These are phyloP conservation scores for Allolobophora icterica DNA, from an alignment of 2,888 invertebrate species.

Conservation along the genomic window DNA sequence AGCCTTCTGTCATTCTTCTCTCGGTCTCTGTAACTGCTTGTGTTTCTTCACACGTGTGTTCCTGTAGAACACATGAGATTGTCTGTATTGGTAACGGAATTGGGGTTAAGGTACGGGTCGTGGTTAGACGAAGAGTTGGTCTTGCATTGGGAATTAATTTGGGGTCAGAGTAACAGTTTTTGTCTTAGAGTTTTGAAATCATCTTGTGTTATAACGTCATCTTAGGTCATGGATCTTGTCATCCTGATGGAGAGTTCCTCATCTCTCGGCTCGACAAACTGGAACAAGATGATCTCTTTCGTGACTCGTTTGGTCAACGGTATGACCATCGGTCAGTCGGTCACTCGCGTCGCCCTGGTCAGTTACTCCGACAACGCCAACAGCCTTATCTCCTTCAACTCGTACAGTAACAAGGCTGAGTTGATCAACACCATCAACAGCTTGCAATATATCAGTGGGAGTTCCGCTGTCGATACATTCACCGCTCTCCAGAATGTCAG, in stretches of 20 bases:
- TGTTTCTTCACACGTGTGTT: no score
- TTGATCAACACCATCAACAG: not conserved
- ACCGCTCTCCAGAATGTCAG: not conserved
- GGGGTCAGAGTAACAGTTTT: no score
- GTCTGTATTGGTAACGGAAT: no score
- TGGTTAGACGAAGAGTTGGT: no score
- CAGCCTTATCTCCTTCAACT: not conserved
- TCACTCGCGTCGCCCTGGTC: slow-evolving; percentile 30
- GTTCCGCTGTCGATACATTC: not conserved
- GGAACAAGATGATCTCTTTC: slow-evolving; percentile 14
- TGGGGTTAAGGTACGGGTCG: no score
- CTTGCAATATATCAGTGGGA: not conserved
- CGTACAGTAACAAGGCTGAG: slow-evolving; percentile 27
- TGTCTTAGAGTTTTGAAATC: no score
- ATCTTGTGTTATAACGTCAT: not conserved
- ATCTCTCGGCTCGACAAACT: not conserved
- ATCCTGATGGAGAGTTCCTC: slow-evolving; percentile 30
- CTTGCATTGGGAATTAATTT: no score
- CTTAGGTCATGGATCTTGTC: slow-evolving; percentile 28
- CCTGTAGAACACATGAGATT: no score
- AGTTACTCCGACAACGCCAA: slow-evolving; percentile 24
- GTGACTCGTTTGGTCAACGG: slow-evolving; percentile 28
- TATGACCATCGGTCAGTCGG: slow-evolving; percentile 26
- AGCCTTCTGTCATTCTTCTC: no score
- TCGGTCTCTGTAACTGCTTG: no score